A percentile compares a stretch with the other conserved stretches of the same genome.
These are phyloP conservation scores for Cyrtorhinus lividipennis DNA, from an alignment of 1,140 invertebrate species.

Conservation along the genomic window DNA sequence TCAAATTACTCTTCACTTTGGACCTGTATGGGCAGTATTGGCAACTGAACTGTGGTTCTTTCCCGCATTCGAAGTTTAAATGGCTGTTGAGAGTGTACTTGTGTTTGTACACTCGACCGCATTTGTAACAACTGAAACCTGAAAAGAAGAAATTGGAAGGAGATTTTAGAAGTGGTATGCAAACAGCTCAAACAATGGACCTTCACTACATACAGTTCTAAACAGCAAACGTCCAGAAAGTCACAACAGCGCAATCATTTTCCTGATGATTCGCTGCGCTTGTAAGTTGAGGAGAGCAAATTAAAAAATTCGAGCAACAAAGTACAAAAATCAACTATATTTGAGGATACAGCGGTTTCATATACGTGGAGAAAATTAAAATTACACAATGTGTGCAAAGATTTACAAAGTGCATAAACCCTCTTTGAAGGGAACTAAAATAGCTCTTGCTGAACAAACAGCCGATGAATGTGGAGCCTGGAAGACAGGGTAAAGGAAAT, in stretches of 20 bases:
- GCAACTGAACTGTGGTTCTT: conserved; percentile 38
- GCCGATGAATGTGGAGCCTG: too few species aligned
- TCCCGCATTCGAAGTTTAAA: conserved; percentile 38
- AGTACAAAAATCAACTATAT: too few species aligned
- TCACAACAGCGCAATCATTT: not conserved
- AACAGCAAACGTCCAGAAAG: not conserved
- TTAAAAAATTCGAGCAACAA: too few species aligned
- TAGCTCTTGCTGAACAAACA: too few species aligned
- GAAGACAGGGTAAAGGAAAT: too few species aligned
- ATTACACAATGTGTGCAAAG: too few species aligned
- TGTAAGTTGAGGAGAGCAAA: not conserved
- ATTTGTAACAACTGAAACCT: conserved; percentile 5
- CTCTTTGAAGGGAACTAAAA: too few species aligned
- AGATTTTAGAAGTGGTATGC: not conserved
- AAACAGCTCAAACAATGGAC: not conserved
- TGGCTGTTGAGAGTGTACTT: conserved; percentile 30
- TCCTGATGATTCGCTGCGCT: not conserved
- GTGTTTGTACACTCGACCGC: conserved; percentile 12
- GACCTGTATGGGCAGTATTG: conserved; percentile 38
- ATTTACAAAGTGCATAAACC: too few species aligned
- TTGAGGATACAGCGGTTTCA: too few species aligned
- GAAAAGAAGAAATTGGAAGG: not conserved
- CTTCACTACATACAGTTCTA: not conserved
- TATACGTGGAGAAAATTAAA: too few species aligned
- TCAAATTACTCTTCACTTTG: conserved; percentile 31